Base-by-base conservation (phyloP, 2,888 invertebrate species). In the Athetis lepigone region DNA sequence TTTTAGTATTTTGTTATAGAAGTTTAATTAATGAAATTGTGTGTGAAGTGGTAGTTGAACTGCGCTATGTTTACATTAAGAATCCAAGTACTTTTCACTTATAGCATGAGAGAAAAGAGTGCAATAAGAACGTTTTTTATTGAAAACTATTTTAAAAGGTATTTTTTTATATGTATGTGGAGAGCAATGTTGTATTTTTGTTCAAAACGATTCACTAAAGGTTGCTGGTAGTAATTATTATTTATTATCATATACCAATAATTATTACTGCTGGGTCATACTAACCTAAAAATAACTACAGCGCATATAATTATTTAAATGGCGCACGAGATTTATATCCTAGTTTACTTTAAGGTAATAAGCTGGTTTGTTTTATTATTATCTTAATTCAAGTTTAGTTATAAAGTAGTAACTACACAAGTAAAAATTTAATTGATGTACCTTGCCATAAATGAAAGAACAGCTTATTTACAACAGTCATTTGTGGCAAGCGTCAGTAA, bases 1-100 rank as follows among this genome's bases (percentile, higher is more conserved):
- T 73, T 70, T 65, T 65, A 55, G 43, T 46, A 45, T 54, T 70
- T 76, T 69, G 61, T 71, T 66, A 51, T 56, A 58, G 49, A 75
- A 42, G 43, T 58, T 68, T 61, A 57, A 62, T 46, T 65, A 50
- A 59, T 58, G 42, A 77, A 79, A 77, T 65, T 60, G 36, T 49
- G 56, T 55, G 54, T 49, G 45, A 49, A 36, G 9, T 62, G 27
- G 37, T 47, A 29, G 42, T 63, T 58, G 21, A 33, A 59, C 7
- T 52, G 40, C 11, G 60, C 46, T 27, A 39, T 11, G 40, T 45
- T 46, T 49, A 55, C 51, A 52, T 23, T 50, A 50, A 23, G 33
- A 59, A 49, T 42, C 16, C 39, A 33, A 52, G 61, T 47, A 36
- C 33, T 16, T 67, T 43, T 54, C 40, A 55, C 37, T 37, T 56